Evolutionary conservation across 2,888 invertebrate species (phyloP).

Genomic region (Criorhina ranunculi): DNA sequence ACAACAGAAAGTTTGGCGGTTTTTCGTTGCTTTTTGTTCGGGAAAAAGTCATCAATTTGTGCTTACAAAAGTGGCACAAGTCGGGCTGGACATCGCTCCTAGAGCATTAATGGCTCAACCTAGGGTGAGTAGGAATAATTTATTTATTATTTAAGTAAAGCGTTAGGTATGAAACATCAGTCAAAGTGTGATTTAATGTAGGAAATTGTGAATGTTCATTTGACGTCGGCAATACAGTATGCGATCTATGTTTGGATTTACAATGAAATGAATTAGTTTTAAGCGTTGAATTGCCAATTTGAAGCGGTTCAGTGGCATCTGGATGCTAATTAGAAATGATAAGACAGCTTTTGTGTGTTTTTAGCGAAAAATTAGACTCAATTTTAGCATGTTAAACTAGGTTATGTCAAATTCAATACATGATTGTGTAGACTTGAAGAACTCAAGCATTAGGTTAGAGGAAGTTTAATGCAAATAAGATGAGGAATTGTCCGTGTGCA

Average conservation of each 20-base stretch:
- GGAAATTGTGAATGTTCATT: slow-evolving; percentile 19
- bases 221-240: slow-evolving; percentile 54
- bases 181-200: slow-evolving; percentile 61
- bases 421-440: too few species aligned
- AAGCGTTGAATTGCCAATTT: too few species aligned
- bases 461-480: too few species aligned
- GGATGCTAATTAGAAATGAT: not conserved
- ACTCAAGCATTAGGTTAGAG: too few species aligned
- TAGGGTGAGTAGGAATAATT: slow-evolving; percentile 83
- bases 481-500: too few species aligned
- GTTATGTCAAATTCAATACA: too few species aligned
- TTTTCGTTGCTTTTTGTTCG: slow-evolving; percentile 80
- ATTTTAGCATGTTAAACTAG: too few species aligned
- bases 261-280: not conserved
- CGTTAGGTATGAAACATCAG: slow-evolving; percentile 26
- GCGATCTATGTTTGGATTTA: not conserved
- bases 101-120: slow-evolving; percentile 86
- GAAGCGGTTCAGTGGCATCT: too few species aligned
- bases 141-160: slow-evolving; percentile 26
- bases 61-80: slow-evolving; percentile 85
- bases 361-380: too few species aligned
- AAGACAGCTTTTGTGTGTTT: too few species aligned
- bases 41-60: slow-evolving; percentile 74
- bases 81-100: slow-evolving; percentile 85
- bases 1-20: slow-evolving; percentile 71